phyloP scores from a whole-genome alignment of 1,140 invertebrate genomes.

The Aphelenchoides avenae region DNA sequence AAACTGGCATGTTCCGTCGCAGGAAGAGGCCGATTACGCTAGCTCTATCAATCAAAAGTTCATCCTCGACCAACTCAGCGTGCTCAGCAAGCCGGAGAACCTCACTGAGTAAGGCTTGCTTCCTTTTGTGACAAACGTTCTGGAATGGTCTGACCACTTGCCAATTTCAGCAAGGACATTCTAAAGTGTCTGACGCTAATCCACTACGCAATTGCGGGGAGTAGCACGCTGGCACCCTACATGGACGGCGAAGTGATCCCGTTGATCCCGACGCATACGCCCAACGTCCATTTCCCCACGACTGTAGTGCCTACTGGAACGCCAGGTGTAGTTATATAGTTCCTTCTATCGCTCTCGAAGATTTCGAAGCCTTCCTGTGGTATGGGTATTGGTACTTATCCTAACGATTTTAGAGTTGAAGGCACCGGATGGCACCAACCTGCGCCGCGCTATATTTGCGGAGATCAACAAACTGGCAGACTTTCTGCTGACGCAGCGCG shows the following conservation, averaged over 20 bases:
- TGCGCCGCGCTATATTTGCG: conserved; percentile 64
- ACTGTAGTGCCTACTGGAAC: conserved; percentile 15
- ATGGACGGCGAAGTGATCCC: conserved; percentile 39
- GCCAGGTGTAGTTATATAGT: conserved; percentile 12
- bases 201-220: conserved; percentile 30
- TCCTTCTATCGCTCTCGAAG: conserved; percentile 5
- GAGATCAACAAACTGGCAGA: conserved; percentile 65
- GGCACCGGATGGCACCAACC: conserved; percentile 42
- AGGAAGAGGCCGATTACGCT: conserved; percentile 69
- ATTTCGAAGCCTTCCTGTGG: conserved; percentile 5
- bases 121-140: not conserved
- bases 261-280: conserved; percentile 16
- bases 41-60: conserved; percentile 67
- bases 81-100: conserved; percentile 63
- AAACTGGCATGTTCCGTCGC: conserved; percentile 73
- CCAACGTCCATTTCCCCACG: conserved; percentile 12
- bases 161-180: conserved; percentile 36
- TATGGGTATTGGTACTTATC: conserved; percentile 1
- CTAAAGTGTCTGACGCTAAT: conserved; percentile 45
- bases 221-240: conserved; percentile 37
- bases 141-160: not conserved
- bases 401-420: conserved; percentile 6
- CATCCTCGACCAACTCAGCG: conserved; percentile 64
- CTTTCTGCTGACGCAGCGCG: conserved; percentile 66
- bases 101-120: conserved; percentile 36